Evolutionary conservation across 1,140 invertebrate genomes (phyloP), one percentile per base, ranked within the genome.

Genomic region (Metaphire vulgaris): DNA sequence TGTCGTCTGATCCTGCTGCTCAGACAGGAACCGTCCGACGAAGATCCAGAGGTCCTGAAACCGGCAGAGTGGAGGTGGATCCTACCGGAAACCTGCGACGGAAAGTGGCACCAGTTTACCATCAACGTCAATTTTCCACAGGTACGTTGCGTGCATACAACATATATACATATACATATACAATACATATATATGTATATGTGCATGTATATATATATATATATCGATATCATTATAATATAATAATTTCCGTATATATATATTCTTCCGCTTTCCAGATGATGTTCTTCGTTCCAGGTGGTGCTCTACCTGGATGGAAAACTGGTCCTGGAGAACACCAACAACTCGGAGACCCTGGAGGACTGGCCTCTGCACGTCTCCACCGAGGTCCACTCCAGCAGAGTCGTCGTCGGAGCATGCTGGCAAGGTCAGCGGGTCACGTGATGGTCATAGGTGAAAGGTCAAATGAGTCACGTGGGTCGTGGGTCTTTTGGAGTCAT

Each of bases 101-200:
- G 96, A 86, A 92, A 96, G 83, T 99, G 97, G 97, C 97, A 99
- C 89, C 95, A 98, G 86, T 99, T 96, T 87, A 92, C 95, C 0
- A 88, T 99, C 29, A 95, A 93, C 82, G 92, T 98, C 1, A 85
- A 87, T 68, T 21, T 56, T 12, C 41, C 41, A 56, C 41, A 56
- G 21, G 41, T 56, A 56, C 6, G 41, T 56, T 21, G n/a, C n/a
- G n/a, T n/a, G n/a, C n/a, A n/a, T n/a, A n/a, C n/a, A n/a, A n/a
- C n/a, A n/a, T n/a, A n/a, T n/a, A n/a, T n/a, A n/a, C n/a, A n/a
- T n/a, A n/a, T n/a, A n/a, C n/a, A n/a, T n/a, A n/a, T n/a, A n/a
- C n/a, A n/a, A n/a, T n/a, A n/a, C n/a, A n/a, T n/a, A n/a, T n/a
- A n/a, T n/a, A n/a, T n/a, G n/a, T n/a, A n/a, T n/a, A n/a, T n/a